phyloP scores from a whole-genome alignment of 2,888 invertebrate species.

The Leptopilina myrica region DNA sequence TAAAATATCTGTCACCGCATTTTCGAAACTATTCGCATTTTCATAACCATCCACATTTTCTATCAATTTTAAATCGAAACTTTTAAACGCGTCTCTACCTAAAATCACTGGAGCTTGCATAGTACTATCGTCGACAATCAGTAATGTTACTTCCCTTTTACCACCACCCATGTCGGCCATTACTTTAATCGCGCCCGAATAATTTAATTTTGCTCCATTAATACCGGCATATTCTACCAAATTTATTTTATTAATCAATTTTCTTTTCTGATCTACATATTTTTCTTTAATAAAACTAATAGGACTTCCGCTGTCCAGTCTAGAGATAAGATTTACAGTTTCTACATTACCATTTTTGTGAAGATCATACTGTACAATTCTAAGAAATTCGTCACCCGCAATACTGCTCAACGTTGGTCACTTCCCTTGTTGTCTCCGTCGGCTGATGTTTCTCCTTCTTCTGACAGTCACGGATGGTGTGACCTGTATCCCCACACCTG shows the following conservation, averaged over 20 bases:
- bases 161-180: not conserved
- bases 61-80: no score
- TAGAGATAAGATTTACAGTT: no score
- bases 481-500: not conserved
- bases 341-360: not conserved
- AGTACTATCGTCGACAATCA: no score
- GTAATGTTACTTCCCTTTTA: no score
- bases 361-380: not conserved
- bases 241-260: not conserved
- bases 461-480: not conserved
- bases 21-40: no score
- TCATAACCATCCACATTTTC: no score
- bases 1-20: no score
- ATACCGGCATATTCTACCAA: no score
- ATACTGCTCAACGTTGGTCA: not conserved
- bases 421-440: not conserved
- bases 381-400: not conserved
- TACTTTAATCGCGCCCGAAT: not conserved
- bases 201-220: not conserved
- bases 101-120: no score
- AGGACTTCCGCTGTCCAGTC: slow-evolving; percentile 9
- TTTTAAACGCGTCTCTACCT: no score
- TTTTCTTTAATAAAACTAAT: not conserved
- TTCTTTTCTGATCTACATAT: not conserved
- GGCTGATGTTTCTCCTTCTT: not conserved